Conservation (phyloP, 2,888 invertebrate genomes). For the Trimorus sp. region DNA sequence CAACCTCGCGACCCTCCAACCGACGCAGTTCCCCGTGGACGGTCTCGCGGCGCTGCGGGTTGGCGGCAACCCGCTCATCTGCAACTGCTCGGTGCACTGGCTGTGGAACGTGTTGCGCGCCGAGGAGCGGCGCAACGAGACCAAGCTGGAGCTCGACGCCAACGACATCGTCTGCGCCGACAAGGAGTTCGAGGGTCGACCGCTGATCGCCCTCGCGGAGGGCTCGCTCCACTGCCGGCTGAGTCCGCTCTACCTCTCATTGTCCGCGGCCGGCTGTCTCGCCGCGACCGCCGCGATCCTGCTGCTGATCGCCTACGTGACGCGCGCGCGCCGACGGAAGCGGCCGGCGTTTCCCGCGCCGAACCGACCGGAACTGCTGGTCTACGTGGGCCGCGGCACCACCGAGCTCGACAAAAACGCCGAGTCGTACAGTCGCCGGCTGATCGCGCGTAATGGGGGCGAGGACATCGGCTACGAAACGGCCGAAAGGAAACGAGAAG, state of each 20-base stretch:
- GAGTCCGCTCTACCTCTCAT: constrained; percentile 77
- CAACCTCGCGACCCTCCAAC: constrained; percentile 88
- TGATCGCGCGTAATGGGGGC: constrained; percentile 72
- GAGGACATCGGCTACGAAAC: constrained; percentile 78
- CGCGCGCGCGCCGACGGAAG: constrained; percentile 76
- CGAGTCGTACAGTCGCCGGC: constrained; percentile 76
- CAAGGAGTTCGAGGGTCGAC: constrained; percentile 78
- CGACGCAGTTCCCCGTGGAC: constrained; percentile 92
- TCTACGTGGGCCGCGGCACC: constrained; percentile 78
- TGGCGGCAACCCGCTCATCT: constrained; percentile 91
- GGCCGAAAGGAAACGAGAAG: constrained; percentile 65
- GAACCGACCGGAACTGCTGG: constrained; percentile 78
- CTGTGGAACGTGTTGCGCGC: constrained; percentile 87
- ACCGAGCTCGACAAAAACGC: constrained; percentile 76
- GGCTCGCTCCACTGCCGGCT: constrained; percentile 77
- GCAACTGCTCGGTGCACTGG: constrained; percentile 94
- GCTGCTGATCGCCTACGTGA: constrained; percentile 77
- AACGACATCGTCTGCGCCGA: constrained; percentile 78
- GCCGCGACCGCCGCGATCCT: constrained; percentile 77
- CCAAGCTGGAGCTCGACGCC: constrained; percentile 79
- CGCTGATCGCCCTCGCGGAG: constrained; percentile 76
- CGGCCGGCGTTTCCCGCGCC: constrained; percentile 76
- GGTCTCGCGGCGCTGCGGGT: constrained; percentile 88
- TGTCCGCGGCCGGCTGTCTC: constrained; percentile 80
- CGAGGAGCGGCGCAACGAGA: constrained; percentile 78